These are phyloP conservation scores for Pseudomyrmex concolor DNA, from an alignment of 1,140 invertebrate species.

Conservation along the genomic window DNA sequence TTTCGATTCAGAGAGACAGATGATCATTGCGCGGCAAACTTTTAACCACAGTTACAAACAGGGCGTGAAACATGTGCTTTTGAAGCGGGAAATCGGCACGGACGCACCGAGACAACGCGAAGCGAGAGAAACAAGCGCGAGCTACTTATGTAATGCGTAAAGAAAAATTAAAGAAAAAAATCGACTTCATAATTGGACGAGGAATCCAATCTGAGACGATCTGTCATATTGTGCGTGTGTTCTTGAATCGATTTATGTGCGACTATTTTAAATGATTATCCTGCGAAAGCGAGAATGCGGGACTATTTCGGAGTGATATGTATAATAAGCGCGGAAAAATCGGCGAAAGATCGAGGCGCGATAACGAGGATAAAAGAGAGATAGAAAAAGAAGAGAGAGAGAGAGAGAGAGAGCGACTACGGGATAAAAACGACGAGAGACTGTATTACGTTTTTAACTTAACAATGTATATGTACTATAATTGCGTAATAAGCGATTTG, in stretches of 20 bases:
- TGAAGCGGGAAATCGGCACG: neutral
- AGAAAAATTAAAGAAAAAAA: constrained; percentile 27
- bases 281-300: neutral
- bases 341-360: neutral
- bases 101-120: constrained; percentile 3
- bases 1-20: neutral
- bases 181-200: neutral
- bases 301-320: constrained; percentile 1
- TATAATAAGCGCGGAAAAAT: constrained; percentile 9
- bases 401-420: constrained; percentile 26
- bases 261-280: constrained; percentile 11
- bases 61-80: constrained; percentile 4
- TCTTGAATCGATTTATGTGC: constrained; percentile 6
- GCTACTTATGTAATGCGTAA: neutral
- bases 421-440: constrained; percentile 58
- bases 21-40: neutral
- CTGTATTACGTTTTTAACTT: constrained; percentile 67
- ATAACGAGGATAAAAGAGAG: neutral
- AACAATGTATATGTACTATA: constrained; percentile 63
- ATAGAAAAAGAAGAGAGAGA: constrained; percentile 4
- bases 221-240: neutral
- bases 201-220: neutral
- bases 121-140: constrained; percentile 1
- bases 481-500: constrained; percentile 65
- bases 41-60: constrained; percentile 22